Evolutionary conservation across 2,797 vertebrate species (phyloP), one percentile per base, ranked within the genome.

Genomic region (Lagodon rhomboides): DNA sequence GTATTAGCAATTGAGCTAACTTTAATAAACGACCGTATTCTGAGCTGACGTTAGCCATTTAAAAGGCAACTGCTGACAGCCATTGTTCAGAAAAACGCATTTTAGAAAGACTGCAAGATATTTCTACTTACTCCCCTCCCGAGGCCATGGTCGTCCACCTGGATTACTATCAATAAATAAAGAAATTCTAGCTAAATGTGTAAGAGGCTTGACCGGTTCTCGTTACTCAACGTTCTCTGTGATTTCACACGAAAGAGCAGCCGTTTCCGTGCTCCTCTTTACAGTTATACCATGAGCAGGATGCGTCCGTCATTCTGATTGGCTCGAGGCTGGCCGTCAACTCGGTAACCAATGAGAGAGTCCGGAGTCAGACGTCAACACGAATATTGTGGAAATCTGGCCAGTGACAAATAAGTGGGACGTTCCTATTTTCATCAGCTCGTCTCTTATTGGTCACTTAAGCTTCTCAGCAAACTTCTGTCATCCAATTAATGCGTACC

Each of bases 91-190:
- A 49, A 80, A 71, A 54, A 49, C 12, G 3, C 10, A 34, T 49
- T 68, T 67, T 43, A 64, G 74, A 23, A 49, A 16, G 7, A 61
- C 3, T 17, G 1, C 67, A 73, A 50, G 1, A 11, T 3, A 5
- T 76, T 9, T 87, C 0, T 89, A 95, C 96, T 96, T 88, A 96
- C 96, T 96, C 96, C 91, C 92, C 95, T 84, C 94, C 95, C 92
- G 96, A 96, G 89, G 96, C 95, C 96, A 96, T 96, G 85, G 91
- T 95, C 75, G 89, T 94, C 92, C 92, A 89, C 92, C 88, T 91
- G 89, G 75, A 82, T 91, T 89, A 83, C 73, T 65, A 68, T 75
- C 51, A 94, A 95, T 95, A 95, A 96, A 95, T 94, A 93, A 85
- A 77, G 79, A 79, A 86, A 84, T 83, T 85, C 88, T 93, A 90